Percentiles rank a stretch among this genome's conserved stretches.
phyloP scores from a whole-genome alignment of 2,797 vertebrate species.

The Schizopygopsis malacanthus region DNA sequence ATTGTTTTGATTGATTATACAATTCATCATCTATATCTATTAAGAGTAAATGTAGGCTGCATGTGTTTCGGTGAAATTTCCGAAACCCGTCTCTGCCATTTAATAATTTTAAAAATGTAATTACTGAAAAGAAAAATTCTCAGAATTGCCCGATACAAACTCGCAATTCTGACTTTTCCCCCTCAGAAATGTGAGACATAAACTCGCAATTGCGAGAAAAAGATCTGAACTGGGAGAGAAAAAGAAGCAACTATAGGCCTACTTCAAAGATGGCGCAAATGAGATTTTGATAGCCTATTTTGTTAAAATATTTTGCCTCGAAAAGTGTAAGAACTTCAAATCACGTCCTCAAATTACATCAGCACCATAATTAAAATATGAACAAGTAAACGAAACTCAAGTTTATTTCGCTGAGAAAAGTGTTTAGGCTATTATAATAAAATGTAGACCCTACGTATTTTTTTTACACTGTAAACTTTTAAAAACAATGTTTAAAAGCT shows the following conservation, averaged over 20 bases:
- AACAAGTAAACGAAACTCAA: not conserved
- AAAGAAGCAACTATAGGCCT: no score
- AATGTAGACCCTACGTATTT: not conserved
- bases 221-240: no score
- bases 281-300: not conserved
- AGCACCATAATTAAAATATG: not conserved
- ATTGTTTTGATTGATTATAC: constrained; percentile 1
- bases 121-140: no score
- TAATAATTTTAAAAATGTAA: no score
- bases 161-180: not conserved
- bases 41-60: no score
- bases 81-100: no score
- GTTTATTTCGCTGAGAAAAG: not conserved
- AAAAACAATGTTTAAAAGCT: not conserved
- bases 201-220: no score
- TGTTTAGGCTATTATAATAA: not conserved
- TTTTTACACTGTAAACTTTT: not conserved
- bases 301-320: not conserved
- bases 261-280: no score
- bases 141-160: not conserved
- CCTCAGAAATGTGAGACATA: not conserved
- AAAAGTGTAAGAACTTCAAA: not conserved
- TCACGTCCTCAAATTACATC: not conserved
- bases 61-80: no score
- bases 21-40: no score